Evolutionary conservation across 2,888 invertebrate species (phyloP).

Genomic region (Drosophila subquinaria): DNA sequence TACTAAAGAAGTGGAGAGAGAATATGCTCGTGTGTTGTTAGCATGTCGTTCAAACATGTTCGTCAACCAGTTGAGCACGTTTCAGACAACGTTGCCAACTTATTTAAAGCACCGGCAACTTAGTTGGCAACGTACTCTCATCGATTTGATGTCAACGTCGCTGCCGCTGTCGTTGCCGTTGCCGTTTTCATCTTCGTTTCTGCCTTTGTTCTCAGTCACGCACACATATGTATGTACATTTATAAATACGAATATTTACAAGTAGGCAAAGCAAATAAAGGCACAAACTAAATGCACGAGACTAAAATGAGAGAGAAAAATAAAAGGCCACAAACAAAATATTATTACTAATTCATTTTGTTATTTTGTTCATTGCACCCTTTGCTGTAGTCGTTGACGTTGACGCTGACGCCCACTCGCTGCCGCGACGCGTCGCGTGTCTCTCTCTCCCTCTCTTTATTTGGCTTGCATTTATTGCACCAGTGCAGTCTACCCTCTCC

Average conservation of each 20-base stretch:
- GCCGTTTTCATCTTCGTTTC: slow-evolving; percentile 32
- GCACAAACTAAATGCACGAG: slow-evolving; percentile 44
- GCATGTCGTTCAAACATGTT: slow-evolving; percentile 24
- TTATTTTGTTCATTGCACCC: slow-evolving; percentile 62
- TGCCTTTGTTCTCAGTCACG: slow-evolving; percentile 60
- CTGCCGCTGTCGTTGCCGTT: slow-evolving; percentile 7
- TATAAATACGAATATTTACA: slow-evolving; percentile 45
- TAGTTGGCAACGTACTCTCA: slow-evolving; percentile 35
- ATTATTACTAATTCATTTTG: slow-evolving; percentile 75
- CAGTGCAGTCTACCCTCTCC: slow-evolving; percentile 4
- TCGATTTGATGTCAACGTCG: slow-evolving; percentile 58
- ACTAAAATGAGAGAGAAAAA: slow-evolving; percentile 39
- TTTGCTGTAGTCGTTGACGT: slow-evolving; percentile 27
- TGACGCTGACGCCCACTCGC: slow-evolving; percentile 17
- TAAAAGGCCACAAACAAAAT: slow-evolving; percentile 54
- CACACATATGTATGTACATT: slow-evolving; percentile 34
- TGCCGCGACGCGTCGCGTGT: slow-evolving; percentile 6
- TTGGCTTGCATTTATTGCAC: slow-evolving; percentile 42
- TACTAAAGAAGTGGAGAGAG: too few species aligned
- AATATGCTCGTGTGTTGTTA: not conserved
- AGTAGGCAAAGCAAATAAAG: slow-evolving; percentile 38
- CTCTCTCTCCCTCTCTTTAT: not conserved
- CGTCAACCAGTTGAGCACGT: not conserved
- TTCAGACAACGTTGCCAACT: slow-evolving; percentile 7
- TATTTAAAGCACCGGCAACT: slow-evolving; percentile 24